Evolutionary conservation across 1,140 invertebrate species (phyloP).

Genomic region (Drepana arcuata): DNA sequence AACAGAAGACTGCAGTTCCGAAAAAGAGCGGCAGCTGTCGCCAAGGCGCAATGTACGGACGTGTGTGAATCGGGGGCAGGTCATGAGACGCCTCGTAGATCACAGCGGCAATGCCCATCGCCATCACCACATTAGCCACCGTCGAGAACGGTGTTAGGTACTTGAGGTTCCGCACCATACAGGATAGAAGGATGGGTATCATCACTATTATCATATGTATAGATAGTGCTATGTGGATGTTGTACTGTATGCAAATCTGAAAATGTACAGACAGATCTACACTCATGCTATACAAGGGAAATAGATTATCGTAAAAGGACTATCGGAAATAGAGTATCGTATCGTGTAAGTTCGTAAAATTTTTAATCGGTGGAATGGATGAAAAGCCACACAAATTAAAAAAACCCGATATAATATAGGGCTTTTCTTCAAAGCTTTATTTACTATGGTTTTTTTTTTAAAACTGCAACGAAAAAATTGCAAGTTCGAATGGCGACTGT

Average conservation of each 20-base stretch:
- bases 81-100: constrained; percentile 81
- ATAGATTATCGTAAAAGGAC: no score
- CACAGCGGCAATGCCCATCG: constrained; percentile 76
- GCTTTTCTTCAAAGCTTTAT: no score
- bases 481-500: no score
- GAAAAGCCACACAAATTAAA: no score
- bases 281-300: constrained; percentile 4
- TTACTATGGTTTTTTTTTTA: no score
- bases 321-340: no score
- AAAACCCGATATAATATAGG: no score
- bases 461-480: no score
- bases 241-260: constrained; percentile 78
- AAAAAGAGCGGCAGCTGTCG: constrained; percentile 80
- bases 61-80: constrained; percentile 73
- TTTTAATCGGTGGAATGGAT: no score
- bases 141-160: constrained; percentile 81
- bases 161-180: constrained; percentile 84
- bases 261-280: no score
- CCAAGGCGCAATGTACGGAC: constrained; percentile 73
- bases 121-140: constrained; percentile 81
- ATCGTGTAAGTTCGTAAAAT: no score
- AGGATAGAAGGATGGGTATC: constrained; percentile 80
- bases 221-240: constrained; percentile 73
- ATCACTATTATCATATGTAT: constrained; percentile 81
- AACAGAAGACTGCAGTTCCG: constrained; percentile 84